phyloP scores from a whole-genome alignment of 2,113 vertebrate genomes.

The Ursus arctos region DNA sequence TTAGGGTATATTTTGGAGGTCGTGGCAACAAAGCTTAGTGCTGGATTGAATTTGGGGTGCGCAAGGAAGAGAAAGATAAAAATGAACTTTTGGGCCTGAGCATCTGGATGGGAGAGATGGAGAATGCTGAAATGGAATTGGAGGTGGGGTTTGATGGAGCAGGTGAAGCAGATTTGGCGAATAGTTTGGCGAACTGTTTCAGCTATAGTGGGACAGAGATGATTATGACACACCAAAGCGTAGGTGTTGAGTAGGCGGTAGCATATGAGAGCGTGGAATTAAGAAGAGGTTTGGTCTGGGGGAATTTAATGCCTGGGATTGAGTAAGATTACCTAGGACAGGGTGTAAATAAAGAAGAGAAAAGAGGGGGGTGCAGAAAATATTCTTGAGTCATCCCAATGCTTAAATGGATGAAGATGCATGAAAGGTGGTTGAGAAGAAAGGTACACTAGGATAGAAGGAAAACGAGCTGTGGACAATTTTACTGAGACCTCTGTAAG shows the following conservation, averaged over 20 bases:
- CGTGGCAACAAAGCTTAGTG: neutral
- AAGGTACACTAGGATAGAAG: neutral
- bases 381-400: neutral
- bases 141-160: neutral
- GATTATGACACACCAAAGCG: neutral
- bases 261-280: neutral
- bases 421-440: neutral
- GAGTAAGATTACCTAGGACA: neutral
- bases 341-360: neutral
- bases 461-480: too few species aligned
- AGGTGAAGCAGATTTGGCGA: neutral
- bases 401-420: neutral
- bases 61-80: neutral
- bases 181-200: too few species aligned
- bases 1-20: neutral
- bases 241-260: neutral
- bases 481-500: neutral
- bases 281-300: neutral
- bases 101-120: neutral
- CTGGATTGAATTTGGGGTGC: neutral
- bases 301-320: neutral
- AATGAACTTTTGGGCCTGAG: neutral
- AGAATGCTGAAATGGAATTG: neutral
- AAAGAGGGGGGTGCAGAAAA: neutral
- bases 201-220: neutral